Percentiles rank a stretch among this genome's conserved stretches.
phyloP scores from a whole-genome alignment of 2,113 vertebrate genomes.

The Bubo bubo region DNA sequence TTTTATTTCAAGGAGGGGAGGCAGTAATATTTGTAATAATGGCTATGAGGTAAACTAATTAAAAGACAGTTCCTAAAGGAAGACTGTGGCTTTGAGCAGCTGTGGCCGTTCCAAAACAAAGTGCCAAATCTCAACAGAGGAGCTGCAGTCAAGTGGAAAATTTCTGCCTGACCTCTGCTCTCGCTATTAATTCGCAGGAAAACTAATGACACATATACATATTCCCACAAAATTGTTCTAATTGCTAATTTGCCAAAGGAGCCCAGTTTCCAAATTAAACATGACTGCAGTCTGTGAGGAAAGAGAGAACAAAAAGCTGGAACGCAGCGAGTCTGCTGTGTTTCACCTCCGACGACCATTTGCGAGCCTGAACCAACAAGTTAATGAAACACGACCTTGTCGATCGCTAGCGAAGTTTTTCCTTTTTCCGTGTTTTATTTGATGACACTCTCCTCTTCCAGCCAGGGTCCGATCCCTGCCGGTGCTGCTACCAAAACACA shows the following conservation, averaged over 20 bases:
- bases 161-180: constrained; percentile 90
- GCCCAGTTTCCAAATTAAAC: constrained; percentile 94
- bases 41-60: constrained; percentile 98
- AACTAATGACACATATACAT: constrained; percentile 99
- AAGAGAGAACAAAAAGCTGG: constrained; percentile 74
- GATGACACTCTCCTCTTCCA: constrained; percentile 62
- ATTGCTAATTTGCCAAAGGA: constrained; percentile 98
- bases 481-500: not conserved
- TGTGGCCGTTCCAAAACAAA: constrained; percentile 82
- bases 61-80: constrained; percentile 88
- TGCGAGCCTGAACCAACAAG: constrained; percentile 80
- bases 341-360: constrained; percentile 70
- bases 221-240: constrained; percentile 98
- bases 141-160: constrained; percentile 93
- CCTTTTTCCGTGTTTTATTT: constrained; percentile 68
- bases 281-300: constrained; percentile 83
- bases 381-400: constrained; percentile 84
- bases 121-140: constrained; percentile 85
- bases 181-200: constrained; percentile 95
- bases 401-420: constrained; percentile 72
- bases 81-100: constrained; percentile 84
- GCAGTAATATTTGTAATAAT: constrained; percentile 91
- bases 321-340: constrained; percentile 39
- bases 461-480: not conserved
- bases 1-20: constrained; percentile 80